These are phyloP conservation scores for Scaptodrosophila latifasciaeformis DNA, from an alignment of 2,888 invertebrate species.

Conservation along the genomic window DNA sequence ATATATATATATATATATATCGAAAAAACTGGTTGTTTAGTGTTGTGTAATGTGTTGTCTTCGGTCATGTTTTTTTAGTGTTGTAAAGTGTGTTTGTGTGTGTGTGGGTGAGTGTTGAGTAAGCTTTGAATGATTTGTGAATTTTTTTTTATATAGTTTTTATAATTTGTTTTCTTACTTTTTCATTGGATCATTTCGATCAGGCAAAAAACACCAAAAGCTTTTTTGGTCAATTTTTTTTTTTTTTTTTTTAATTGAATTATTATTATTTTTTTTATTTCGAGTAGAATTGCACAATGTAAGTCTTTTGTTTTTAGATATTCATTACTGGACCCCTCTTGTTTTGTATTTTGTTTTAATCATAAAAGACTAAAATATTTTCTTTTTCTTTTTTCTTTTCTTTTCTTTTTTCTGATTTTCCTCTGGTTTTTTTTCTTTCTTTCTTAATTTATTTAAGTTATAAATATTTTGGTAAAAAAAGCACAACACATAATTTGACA, in stretches of 20 bases:
- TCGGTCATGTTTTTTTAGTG: constrained; percentile 21
- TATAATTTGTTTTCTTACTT: constrained; percentile 24
- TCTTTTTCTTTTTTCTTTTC: constrained; percentile 14
- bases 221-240: constrained; percentile 56
- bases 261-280: constrained; percentile 24
- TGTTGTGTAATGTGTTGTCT: not conserved
- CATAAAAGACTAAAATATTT: constrained; percentile 18
- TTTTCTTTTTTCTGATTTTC: constrained; percentile 19
- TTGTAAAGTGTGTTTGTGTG: constrained; percentile 20
- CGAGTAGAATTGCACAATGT: not conserved
- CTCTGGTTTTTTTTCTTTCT: constrained; percentile 23
- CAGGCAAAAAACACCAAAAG: constrained; percentile 67
- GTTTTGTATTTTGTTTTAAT: constrained; percentile 60
- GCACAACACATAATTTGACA: constrained; percentile 69
- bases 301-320: constrained; percentile 34
- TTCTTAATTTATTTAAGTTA: constrained; percentile 31
- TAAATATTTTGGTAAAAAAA: constrained; percentile 48
- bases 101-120: constrained; percentile 42
- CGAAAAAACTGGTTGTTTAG: constrained; percentile 13
- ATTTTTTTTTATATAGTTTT: constrained; percentile 24
- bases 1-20: constrained; percentile 27
- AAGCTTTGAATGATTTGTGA: constrained; percentile 33
- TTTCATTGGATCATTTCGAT: constrained; percentile 20
- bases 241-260: constrained; percentile 41
- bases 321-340: constrained; percentile 68